phyloP scores from a whole-genome alignment of 2,113 vertebrate species.

The Daboia siamensis region DNA sequence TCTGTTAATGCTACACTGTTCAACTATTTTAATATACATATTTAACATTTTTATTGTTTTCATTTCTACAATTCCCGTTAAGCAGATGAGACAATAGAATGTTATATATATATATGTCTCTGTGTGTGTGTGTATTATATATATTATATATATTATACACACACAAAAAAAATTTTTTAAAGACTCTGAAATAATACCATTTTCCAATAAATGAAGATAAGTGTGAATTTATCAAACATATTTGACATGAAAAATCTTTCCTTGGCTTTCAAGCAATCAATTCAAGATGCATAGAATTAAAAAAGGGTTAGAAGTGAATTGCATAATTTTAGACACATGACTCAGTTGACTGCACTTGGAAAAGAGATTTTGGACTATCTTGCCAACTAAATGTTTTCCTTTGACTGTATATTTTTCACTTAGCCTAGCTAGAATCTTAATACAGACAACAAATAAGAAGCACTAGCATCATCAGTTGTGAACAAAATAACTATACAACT shows the following conservation, averaged over 20 bases:
- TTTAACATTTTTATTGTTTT: background rate
- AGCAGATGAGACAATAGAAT: background rate
- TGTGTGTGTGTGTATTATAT: too few relatives aligned
- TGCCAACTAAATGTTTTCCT: conserved; percentile 48
- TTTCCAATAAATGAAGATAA: background rate
- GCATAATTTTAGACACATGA: conserved; percentile 49
- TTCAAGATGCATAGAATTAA: conserved; percentile 1
- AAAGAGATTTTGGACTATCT: conserved; percentile 26
- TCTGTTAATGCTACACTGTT: background rate
- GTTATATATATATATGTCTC: too few relatives aligned
- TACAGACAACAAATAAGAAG: background rate
- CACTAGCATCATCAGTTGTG: background rate
- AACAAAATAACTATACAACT: background rate
- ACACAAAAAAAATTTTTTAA: background rate
- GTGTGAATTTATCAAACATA: background rate
- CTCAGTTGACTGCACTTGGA: conserved; percentile 61
- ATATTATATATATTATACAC: too few relatives aligned
- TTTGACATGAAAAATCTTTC: background rate
- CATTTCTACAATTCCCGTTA: background rate
- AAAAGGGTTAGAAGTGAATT: conserved; percentile 12
- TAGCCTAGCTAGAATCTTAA: background rate
- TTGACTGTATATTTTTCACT: conserved; percentile 16
- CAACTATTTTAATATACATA: background rate
- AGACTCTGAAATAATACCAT: background rate
- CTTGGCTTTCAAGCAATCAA: conserved; percentile 19